phyloP scores from a whole-genome alignment of 2,113 vertebrate genomes.

The Podarcis raffonei region DNA sequence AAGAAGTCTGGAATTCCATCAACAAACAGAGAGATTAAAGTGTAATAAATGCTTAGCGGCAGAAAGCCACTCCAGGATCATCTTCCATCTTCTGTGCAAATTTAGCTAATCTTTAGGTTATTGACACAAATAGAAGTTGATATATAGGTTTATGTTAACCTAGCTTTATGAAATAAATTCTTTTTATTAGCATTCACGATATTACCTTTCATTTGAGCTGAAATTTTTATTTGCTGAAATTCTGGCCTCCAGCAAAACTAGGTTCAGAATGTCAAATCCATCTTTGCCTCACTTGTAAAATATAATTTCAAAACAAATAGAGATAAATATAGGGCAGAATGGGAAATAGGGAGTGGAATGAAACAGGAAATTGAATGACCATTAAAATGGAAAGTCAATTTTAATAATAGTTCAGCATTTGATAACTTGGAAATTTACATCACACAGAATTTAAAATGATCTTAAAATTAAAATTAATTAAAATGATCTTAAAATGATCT shows the following conservation, averaged over 20 bases:
- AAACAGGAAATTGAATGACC: not conserved
- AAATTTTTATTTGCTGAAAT: rapidly evolving
- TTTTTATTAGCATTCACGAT: not conserved
- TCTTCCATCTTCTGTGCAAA: not conserved
- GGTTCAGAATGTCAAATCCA: not conserved
- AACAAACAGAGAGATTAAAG: not conserved
- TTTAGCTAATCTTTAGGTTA: constrained; percentile 14
- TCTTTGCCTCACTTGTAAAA: constrained; percentile 19
- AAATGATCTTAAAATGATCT: constrained; percentile 38
- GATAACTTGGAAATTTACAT: constrained; percentile 54
- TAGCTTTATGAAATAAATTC: not conserved
- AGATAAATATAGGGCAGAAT: not conserved
- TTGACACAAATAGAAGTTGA: constrained; percentile 26
- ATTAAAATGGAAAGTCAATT: constrained; percentile 8
- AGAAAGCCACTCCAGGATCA: rapidly evolving
- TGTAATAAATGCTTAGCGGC: not conserved
- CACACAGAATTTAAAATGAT: constrained; percentile 51
- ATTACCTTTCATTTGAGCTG: not conserved
- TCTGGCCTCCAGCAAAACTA: not conserved
- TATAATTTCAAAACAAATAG: constrained; percentile 4
- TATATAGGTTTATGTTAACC: constrained; percentile 16
- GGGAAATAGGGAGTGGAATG: not conserved
- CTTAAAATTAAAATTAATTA: constrained; percentile 47
- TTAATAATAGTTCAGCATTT: constrained; percentile 45
- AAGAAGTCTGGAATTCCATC: not conserved